Evolutionary conservation across 1,140 invertebrate species (phyloP).

Genomic region (Ganaspis sp.): DNA sequence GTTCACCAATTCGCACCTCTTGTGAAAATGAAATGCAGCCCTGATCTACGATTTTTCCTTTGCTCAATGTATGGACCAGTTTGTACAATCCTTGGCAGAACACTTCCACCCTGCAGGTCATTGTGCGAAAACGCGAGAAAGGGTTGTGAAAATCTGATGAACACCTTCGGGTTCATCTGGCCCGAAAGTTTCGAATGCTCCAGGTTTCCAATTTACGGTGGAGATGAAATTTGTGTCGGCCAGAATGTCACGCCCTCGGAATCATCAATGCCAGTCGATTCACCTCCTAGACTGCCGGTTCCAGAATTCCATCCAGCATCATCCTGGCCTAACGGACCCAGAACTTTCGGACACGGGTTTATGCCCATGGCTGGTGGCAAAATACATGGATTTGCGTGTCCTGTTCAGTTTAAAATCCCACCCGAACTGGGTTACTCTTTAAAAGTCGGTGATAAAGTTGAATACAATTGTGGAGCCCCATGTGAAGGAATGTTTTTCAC

Average conservation of each 20-base stretch:
- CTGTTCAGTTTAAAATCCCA: conserved; percentile 89
- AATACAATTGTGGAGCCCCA: conserved; percentile 92
- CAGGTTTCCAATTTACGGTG: conserved; percentile 88
- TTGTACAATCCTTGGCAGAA: conserved; percentile 93
- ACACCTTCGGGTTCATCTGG: conserved; percentile 95
- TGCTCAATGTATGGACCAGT: conserved; percentile 97
- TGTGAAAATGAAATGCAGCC: conserved; percentile 97
- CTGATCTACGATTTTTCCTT: conserved; percentile 95
- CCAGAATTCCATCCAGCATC: conserved; percentile 66
- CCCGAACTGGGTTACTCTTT: conserved; percentile 86
- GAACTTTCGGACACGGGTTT: conserved; percentile 58
- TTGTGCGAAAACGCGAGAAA: conserved; percentile 91
- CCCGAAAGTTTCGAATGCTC: conserved; percentile 94
- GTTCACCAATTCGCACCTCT: conserved; percentile 96
- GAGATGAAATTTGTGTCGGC: conserved; percentile 89
- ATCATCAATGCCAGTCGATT: conserved; percentile 64
- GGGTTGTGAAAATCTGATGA: conserved; percentile 95
- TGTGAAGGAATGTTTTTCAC: conserved; percentile 96
- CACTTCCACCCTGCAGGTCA: conserved; percentile 94
- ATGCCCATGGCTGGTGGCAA: conserved; percentile 71
- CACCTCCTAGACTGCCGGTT: conserved; percentile 61
- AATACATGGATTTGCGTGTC: conserved; percentile 90
- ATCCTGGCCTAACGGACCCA: conserved; percentile 66
- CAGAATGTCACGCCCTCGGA: conserved; percentile 82
- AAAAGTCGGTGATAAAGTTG: conserved; percentile 87